Base-by-base conservation (phyloP, 2,797 vertebrate genomes). In the Characodon lateralis region DNA sequence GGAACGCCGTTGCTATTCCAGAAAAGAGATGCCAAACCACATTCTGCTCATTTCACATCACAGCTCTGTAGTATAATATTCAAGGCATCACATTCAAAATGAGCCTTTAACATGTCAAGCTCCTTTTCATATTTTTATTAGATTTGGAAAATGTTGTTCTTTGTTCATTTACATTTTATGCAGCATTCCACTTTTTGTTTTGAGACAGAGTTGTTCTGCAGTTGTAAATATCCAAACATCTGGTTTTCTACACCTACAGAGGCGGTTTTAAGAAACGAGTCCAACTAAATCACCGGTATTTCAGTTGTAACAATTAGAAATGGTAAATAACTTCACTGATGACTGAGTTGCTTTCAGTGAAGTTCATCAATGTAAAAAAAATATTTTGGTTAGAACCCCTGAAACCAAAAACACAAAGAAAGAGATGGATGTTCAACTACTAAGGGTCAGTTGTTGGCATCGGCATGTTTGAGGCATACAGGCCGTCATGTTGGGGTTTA, bases 381-480 rank as follows among this genome's bases (percentile, higher is more conserved):
- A 2, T 1, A 70, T 72, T 74, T 53, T 41, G 8, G 61, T 79
- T 59, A 24, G 46, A n/a, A 31, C 2, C 1, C n/a, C 1, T 65
- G n/a, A 76, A 69, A 76, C 12, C 24, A 72, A n/a, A 73, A 69
- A 51, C 41, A 61, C 26, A 72, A 28, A 48, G 56, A 51, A 16
- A 69, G 41, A 75, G 56, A 28, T 53, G 73, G 74, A 70, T 73
- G 66, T 71, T 72, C 24, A 78, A 56, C 69, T 46, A 58, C 56
- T 72, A 9, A 77, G 79, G 53, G 71, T 85, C 24, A 59, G 71
- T 51, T 76, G 78, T 31, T 68, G 26, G 77, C 68, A 84, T 72
- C 73, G 58, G 35, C 82, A 75, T 72, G 74, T 76, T 76, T 80
- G 55, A 83, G 72, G 69, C 78, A 78, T 59, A 48, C 9, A 20